A percentile compares a stretch with the other conserved stretches of the same genome.
Evolutionary conservation across 2,113 vertebrate species (phyloP).

Genomic region (Ochotona curzoniae): DNA sequence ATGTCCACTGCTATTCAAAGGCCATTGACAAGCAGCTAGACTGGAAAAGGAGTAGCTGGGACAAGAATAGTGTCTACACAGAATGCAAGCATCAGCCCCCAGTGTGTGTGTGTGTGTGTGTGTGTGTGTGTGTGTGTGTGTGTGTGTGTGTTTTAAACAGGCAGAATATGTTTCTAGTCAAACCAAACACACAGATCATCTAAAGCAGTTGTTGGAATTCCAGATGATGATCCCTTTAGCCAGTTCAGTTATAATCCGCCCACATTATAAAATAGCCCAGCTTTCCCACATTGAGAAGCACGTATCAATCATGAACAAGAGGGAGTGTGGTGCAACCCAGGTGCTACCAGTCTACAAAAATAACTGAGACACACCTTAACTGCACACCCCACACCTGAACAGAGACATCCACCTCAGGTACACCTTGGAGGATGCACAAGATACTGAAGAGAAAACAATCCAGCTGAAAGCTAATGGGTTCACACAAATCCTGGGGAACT

Average conservation of each 20-base stretch:
- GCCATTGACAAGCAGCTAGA: too few relatives aligned
- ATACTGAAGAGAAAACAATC: neutral
- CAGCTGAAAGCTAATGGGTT: neutral
- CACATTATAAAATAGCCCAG: neutral
- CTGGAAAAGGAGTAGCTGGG: too few relatives aligned
- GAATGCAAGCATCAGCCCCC: too few relatives aligned
- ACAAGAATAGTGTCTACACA: too few relatives aligned
- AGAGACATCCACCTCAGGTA: neutral
- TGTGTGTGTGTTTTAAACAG: too few relatives aligned
- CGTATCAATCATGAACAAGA: neutral
- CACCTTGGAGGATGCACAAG: neutral
- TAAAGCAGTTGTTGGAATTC: neutral
- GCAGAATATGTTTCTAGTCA: neutral
- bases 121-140: too few relatives aligned
- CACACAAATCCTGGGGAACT: neutral
- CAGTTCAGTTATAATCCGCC: neutral
- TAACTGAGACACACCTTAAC: neutral
- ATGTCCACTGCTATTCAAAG: too few relatives aligned
- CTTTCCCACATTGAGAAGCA: neutral
- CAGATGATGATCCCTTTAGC: neutral
- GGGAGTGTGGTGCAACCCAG: neutral
- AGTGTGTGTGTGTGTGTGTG: too few relatives aligned
- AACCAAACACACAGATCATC: neutral
- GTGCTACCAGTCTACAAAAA: neutral
- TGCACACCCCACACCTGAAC: neutral